A percentile compares a stretch with the other conserved stretches of the same genome.
Conservation (phyloP, 2,797 vertebrate genomes). For the Limosa lapponica region DNA sequence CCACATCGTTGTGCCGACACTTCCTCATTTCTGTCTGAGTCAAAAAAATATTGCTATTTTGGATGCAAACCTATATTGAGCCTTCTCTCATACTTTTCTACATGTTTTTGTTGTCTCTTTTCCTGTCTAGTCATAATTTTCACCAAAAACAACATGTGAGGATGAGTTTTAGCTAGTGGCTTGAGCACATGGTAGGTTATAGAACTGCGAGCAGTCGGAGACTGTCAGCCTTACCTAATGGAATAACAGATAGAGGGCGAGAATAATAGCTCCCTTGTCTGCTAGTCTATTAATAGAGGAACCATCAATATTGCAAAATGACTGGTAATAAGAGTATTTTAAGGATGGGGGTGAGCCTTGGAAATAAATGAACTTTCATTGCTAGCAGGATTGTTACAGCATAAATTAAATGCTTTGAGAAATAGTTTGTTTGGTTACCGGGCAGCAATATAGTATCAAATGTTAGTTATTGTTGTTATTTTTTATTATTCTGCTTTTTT, state of each 20-base stretch:
- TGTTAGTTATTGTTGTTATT: conserved; percentile 69
- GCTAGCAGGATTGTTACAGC: conserved; percentile 10
- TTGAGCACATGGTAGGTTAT: conserved; percentile 34
- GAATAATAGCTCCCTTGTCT: conserved; percentile 74
- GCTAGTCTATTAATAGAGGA: conserved; percentile 71
- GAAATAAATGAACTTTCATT: conserved; percentile 66
- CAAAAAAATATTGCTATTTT: conserved; percentile 50
- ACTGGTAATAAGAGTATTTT: conserved; percentile 72
- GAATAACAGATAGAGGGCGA: conserved; percentile 72
- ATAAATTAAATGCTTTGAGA: conserved; percentile 57
- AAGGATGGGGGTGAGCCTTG: conserved; percentile 30
- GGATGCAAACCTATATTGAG: conserved; percentile 24
- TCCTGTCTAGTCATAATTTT: conserved; percentile 66
- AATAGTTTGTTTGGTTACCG: conserved; percentile 30
- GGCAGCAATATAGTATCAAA: conserved; percentile 13
- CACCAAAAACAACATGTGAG: conserved; percentile 62
- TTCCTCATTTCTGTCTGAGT: conserved; percentile 44
- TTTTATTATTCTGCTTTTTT: conserved; percentile 69
- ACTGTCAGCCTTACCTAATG: conserved; percentile 68
- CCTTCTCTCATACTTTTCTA: neutral
- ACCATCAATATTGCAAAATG: conserved; percentile 74
- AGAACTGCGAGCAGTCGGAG: conserved; percentile 16
- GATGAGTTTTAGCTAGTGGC: conserved; percentile 36
- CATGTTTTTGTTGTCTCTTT: conserved; percentile 52
- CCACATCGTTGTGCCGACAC: neutral